Evolutionary conservation across 2,888 invertebrate species (phyloP).

Genomic region (Parnassius smintheus): DNA sequence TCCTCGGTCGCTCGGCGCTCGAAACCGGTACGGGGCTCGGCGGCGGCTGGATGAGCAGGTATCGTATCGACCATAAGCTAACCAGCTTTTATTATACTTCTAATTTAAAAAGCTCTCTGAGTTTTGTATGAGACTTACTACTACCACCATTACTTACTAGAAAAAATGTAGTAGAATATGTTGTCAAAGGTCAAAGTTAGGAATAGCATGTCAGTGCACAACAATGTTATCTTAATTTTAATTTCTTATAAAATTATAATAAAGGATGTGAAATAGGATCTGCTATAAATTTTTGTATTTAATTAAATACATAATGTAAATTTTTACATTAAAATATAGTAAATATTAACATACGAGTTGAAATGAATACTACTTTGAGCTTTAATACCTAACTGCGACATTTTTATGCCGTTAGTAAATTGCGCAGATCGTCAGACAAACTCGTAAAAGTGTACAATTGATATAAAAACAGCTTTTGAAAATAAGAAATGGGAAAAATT

Average conservation of each 20-base stretch:
- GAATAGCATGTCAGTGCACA: neutral
- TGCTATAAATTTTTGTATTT: too few species aligned
- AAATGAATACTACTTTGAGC: neutral
- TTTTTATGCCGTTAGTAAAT: constrained; percentile 11
- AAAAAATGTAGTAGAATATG: too few species aligned
- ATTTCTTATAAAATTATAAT: neutral
- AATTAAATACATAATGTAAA: too few species aligned
- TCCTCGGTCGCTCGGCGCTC: constrained; percentile 46
- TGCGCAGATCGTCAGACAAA: constrained; percentile 2
- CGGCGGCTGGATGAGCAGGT: constrained; percentile 59
- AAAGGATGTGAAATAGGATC: neutral
- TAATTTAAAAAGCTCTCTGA: constrained; percentile 41
- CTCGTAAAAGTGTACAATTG: neutral
- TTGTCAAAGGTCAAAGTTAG: too few species aligned
- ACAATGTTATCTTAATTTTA: neutral
- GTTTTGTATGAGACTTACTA: neutral
- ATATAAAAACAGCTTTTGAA: constrained; percentile 7
- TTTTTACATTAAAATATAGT: too few species aligned
- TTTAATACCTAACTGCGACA: constrained; percentile 10
- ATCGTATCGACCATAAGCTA: constrained; percentile 59
- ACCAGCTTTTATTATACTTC: constrained; percentile 19
- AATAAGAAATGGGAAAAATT: constrained; percentile 4
- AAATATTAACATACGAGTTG: too few species aligned
- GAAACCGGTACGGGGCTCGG: constrained; percentile 69
- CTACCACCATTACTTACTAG: neutral